Percentiles rank a stretch among this genome's conserved stretches.
phyloP scores from a whole-genome alignment of 2,888 invertebrate species.

The Leptinotarsa juncta region DNA sequence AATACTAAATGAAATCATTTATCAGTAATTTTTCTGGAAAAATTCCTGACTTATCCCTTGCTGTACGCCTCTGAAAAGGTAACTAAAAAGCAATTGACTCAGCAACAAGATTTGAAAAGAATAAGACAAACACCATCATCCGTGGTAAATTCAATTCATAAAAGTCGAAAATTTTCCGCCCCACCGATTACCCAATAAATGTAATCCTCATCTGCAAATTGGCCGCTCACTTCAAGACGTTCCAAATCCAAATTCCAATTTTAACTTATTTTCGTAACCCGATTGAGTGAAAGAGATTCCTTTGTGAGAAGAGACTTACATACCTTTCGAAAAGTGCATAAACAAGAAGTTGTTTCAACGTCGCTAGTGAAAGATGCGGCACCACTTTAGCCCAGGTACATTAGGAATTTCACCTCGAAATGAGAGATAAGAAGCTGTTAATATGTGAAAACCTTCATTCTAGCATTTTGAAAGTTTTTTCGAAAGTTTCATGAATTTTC shows the following conservation, averaged over 20 bases:
- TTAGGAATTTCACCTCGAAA: too few relatives aligned
- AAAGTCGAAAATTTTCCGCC: slow-evolving; percentile 13
- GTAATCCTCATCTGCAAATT: slow-evolving; percentile 31
- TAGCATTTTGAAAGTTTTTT: background rate
- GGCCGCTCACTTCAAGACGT: slow-evolving; percentile 15
- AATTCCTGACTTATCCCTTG: too few relatives aligned
- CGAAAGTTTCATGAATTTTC: background rate
- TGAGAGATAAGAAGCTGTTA: background rate
- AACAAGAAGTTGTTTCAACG: too few relatives aligned
- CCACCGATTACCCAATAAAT: slow-evolving; percentile 22
- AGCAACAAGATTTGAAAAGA: slow-evolving; percentile 18
- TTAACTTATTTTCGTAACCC: slow-evolving; percentile 21
- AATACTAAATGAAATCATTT: too few relatives aligned
- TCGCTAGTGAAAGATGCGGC: too few relatives aligned
- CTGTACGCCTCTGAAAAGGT: slow-evolving; percentile 2
- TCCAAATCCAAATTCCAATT: slow-evolving; percentile 22
- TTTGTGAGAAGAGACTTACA: background rate
- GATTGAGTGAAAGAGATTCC: slow-evolving; percentile 24
- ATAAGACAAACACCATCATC: background rate
- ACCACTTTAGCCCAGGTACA: background rate
- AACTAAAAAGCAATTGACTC: slow-evolving; percentile 25
- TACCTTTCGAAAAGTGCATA: too few relatives aligned
- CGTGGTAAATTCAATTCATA: background rate
- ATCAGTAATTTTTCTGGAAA: too few relatives aligned
- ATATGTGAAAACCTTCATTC: background rate